These are phyloP conservation scores for Campoplex nolae DNA, from an alignment of 2,888 invertebrate genomes.

Conservation along the genomic window DNA sequence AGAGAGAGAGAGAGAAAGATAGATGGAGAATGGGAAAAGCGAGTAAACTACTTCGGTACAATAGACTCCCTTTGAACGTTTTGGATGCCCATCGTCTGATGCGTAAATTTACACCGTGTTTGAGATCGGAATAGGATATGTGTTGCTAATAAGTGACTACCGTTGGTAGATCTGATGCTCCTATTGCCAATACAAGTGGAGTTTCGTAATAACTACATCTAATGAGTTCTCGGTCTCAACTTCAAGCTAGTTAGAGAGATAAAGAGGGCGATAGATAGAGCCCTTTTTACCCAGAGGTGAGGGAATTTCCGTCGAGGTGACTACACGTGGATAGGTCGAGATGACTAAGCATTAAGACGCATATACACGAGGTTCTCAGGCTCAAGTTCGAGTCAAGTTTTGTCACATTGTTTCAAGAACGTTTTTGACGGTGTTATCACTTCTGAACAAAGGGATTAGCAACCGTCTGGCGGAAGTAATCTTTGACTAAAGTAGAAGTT, in stretches of 20 bases:
- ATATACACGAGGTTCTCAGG: not conserved
- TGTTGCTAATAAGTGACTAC: slow-evolving; percentile 44
- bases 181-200: not conserved
- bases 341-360: not conserved
- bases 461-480: not conserved
- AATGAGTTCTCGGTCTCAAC: not conserved
- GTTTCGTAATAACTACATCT: not conserved
- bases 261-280: not conserved
- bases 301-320: not conserved
- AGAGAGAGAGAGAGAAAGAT: slow-evolving; percentile 3
- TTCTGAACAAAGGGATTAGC: not conserved
- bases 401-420: not conserved
- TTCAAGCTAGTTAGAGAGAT: not conserved
- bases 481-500: not conserved
- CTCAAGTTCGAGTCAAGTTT: not conserved
- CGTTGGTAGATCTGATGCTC: not conserved
- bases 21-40: not conserved
- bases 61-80: slow-evolving; percentile 70
- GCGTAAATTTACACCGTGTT: slow-evolving; percentile 66
- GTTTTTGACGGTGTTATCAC: not conserved
- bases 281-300: not conserved
- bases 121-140: slow-evolving; percentile 44
- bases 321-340: not conserved
- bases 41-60: slow-evolving; percentile 15
- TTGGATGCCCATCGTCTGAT: slow-evolving; percentile 59